A percentile compares a stretch with the other conserved stretches of the same genome.
Evolutionary conservation across 2,113 vertebrate genomes (phyloP).

Genomic region (Gambusia holbrooki): DNA sequence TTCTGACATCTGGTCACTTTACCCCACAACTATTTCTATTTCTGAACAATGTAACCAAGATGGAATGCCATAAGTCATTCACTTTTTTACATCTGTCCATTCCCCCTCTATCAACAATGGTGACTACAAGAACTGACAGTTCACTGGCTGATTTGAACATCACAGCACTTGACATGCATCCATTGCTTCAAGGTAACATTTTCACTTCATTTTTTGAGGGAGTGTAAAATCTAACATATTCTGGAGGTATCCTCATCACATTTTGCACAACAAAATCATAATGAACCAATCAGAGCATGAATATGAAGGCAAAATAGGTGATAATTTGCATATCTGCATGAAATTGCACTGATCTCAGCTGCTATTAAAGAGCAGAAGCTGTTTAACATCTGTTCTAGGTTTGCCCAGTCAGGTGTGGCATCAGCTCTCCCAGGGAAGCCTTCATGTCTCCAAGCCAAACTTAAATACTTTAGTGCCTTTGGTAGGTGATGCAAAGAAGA

Average conservation of each 20-base stretch:
- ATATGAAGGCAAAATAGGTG: not conserved
- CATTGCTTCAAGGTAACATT: not conserved
- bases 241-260: not conserved
- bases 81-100: not conserved
- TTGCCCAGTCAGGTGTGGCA: constrained; percentile 20
- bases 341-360: not conserved
- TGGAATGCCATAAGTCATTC: not conserved
- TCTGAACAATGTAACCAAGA: not conserved
- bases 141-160: not conserved
- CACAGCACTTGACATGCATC: not conserved
- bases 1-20: not conserved
- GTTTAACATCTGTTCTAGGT: constrained; percentile 12
- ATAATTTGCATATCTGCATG: constrained; percentile 7
- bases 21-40: not conserved
- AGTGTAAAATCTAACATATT: not conserved
- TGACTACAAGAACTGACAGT: constrained; percentile 2
- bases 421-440: constrained; percentile 48
- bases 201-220: not conserved
- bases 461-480: constrained; percentile 36
- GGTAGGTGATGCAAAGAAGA: constrained; percentile 37
- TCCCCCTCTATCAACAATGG: not conserved
- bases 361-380: not conserved
- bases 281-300: not conserved
- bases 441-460: not conserved
- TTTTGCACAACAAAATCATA: not conserved